phyloP scores from a whole-genome alignment of 2,888 invertebrate genomes.

The Thecocarcelia acutangulata region DNA sequence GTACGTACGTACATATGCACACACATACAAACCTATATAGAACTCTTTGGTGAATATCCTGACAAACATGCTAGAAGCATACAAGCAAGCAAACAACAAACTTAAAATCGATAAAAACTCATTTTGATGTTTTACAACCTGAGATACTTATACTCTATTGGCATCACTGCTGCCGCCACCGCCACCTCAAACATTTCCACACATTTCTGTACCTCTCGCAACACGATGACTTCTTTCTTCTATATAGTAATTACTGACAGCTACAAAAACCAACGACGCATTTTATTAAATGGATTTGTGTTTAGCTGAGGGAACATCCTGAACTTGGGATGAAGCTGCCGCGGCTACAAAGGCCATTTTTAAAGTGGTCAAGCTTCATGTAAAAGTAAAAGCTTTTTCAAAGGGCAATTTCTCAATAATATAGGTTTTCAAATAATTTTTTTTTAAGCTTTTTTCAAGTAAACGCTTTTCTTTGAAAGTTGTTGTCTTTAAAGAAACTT shows the following conservation, averaged over 20 bases:
- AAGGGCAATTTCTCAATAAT: too few species aligned
- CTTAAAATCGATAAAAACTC: constrained; percentile 71
- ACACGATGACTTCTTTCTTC: constrained; percentile 16
- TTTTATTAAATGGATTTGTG: constrained; percentile 50
- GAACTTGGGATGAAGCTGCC: neutral
- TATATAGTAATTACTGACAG: constrained; percentile 8
- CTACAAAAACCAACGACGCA: neutral
- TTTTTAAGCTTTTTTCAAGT: too few species aligned
- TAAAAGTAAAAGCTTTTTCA: too few species aligned
- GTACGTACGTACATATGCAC: neutral
- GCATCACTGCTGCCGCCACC: constrained; percentile 35
- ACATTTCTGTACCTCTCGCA: constrained; percentile 26
- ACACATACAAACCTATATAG: constrained; percentile 3
- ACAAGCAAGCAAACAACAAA: constrained; percentile 41
- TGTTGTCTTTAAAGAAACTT: too few species aligned
- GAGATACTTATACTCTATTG: constrained; percentile 47
- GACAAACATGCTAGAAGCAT: constrained; percentile 28
- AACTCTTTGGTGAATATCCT: constrained; percentile 20
- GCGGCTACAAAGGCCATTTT: too few species aligned
- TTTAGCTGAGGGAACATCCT: constrained; percentile 28
- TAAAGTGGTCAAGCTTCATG: too few species aligned
- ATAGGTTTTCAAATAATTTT: neutral
- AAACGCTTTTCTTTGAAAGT: too few species aligned
- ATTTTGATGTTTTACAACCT: constrained; percentile 70
- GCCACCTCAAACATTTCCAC: neutral